A percentile compares a stretch with the other conserved stretches of the same genome.
phyloP scores from a whole-genome alignment of 2,797 vertebrate genomes.

The Pristis pectinata region DNA sequence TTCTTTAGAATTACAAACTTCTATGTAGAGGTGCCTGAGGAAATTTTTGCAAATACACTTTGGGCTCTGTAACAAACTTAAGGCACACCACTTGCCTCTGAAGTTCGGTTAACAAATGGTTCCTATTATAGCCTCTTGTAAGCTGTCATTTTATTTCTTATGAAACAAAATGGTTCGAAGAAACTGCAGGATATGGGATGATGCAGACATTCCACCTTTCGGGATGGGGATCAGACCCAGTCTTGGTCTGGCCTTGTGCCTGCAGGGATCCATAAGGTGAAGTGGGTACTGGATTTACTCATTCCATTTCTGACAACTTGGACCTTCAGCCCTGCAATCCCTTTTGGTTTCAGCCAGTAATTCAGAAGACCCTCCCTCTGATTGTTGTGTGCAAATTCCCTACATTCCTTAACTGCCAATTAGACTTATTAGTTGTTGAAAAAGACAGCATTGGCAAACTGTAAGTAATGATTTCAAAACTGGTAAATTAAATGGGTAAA shows the following conservation, averaged over 20 bases:
- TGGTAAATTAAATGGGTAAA: too few species aligned
- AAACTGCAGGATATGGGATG: background rate
- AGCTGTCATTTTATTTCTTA: background rate
- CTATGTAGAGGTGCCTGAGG: background rate
- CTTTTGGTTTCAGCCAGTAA: background rate
- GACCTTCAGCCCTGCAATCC: background rate
- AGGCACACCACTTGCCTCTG: background rate
- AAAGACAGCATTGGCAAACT: too few species aligned
- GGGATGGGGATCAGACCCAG: background rate
- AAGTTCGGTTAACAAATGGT: background rate
- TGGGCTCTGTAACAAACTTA: background rate
- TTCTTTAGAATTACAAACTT: background rate
- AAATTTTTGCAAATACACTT: background rate
- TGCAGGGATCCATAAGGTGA: background rate
- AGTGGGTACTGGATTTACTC: background rate
- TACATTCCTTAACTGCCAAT: background rate
- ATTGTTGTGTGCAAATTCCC: background rate
- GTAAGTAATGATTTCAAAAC: too few species aligned
- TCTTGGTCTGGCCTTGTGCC: background rate
- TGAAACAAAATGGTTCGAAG: background rate
- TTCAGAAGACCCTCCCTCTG: background rate
- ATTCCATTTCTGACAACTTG: background rate
- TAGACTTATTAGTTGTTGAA: background rate
- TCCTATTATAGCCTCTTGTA: too few species aligned
- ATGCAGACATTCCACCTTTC: background rate